These are phyloP conservation scores for Teleogryllus occipitalis DNA, from an alignment of 1,140 invertebrate genomes.

Conservation along the genomic window DNA sequence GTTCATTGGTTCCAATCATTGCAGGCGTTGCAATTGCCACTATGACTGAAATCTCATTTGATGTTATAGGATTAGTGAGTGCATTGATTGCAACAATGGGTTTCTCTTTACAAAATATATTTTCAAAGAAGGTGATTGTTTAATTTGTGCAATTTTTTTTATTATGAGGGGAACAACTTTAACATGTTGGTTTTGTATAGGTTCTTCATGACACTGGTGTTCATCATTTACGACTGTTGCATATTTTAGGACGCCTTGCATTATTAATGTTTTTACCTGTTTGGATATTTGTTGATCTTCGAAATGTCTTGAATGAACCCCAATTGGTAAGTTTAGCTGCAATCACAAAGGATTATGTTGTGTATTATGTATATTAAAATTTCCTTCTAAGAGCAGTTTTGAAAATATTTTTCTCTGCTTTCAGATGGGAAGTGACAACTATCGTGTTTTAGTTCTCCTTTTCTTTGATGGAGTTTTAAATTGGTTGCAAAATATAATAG, in stretches of 20 bases:
- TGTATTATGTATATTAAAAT: constrained; percentile 8
- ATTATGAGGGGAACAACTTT: background rate
- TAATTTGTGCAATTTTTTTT: background rate
- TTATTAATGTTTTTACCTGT: constrained; percentile 79
- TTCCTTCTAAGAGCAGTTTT: constrained; percentile 10
- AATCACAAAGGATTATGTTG: background rate
- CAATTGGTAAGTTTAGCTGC: constrained; percentile 32
- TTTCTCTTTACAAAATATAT: constrained; percentile 89
- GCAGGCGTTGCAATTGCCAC: constrained; percentile 86
- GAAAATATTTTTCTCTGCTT: constrained; percentile 27
- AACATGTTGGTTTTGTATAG: constrained; percentile 38
- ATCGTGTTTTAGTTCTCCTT: constrained; percentile 53
- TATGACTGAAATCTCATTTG: constrained; percentile 86
- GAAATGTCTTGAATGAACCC: constrained; percentile 53
- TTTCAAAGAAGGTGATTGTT: constrained; percentile 78
- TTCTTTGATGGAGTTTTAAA: constrained; percentile 79
- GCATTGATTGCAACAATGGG: constrained; percentile 84
- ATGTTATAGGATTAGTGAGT: constrained; percentile 75
- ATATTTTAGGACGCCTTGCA: constrained; percentile 69
- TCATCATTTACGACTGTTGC: constrained; percentile 80
- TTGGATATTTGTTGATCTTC: constrained; percentile 71
- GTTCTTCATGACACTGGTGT: constrained; percentile 78
- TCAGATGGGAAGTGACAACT: constrained; percentile 31
- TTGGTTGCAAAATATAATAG: constrained; percentile 91
- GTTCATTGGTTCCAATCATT: constrained; percentile 85